A percentile compares a stretch with the other conserved stretches of the same genome.
Evolutionary conservation across 2,797 vertebrate genomes (phyloP).

Genomic region (Betta splendens): DNA sequence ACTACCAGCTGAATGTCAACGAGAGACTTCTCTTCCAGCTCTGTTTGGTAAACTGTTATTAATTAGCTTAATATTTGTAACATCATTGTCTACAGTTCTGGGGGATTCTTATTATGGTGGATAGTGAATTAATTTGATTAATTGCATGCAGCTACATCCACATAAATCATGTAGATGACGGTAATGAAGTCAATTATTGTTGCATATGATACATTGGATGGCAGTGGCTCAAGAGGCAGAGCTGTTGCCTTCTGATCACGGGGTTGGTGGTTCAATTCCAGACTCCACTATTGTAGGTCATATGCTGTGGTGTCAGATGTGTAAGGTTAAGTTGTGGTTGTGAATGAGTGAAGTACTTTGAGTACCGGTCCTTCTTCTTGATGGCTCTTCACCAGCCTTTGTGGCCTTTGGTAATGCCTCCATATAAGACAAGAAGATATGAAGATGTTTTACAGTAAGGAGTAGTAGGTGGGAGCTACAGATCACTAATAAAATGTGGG

Average conservation of each 20-base stretch:
- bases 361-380: too few species aligned
- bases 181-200: slow-evolving; percentile 27
- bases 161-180: slow-evolving; percentile 23
- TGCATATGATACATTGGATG: slow-evolving; percentile 9
- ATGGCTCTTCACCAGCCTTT: too few species aligned
- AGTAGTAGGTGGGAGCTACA: too few species aligned
- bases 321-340: too few species aligned
- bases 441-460: not conserved
- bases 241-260: too few species aligned
- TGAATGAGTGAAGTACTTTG: too few species aligned
- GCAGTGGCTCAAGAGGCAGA: slow-evolving; percentile 21
- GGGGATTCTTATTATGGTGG: not conserved
- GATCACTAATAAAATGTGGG: not conserved
- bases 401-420: not conserved
- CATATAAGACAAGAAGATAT: not conserved
- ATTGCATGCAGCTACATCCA: slow-evolving; percentile 11
- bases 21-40: slow-evolving; percentile 64
- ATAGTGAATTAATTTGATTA: slow-evolving; percentile 15
- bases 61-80: slow-evolving; percentile 41
- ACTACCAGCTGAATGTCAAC: slow-evolving; percentile 70
- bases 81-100: slow-evolving; percentile 2
- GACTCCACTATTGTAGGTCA: too few species aligned
- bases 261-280: too few species aligned
- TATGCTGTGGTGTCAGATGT: too few species aligned
- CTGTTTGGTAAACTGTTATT: slow-evolving; percentile 43